phyloP scores from a whole-genome alignment of 2,113 vertebrate genomes.

The Phaethornis superciliosus region DNA sequence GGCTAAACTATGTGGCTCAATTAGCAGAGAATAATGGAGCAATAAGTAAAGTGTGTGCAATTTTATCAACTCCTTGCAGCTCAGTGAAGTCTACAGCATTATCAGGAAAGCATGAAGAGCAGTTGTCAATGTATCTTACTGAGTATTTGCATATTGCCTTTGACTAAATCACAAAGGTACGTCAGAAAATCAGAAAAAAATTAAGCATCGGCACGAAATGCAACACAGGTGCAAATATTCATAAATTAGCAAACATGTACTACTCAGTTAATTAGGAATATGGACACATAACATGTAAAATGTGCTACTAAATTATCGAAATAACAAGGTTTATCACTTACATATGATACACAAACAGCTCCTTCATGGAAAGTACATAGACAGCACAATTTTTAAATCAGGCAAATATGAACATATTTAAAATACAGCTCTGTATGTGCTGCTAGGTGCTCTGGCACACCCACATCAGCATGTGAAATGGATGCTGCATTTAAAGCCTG shows the following conservation, averaged over 20 bases:
- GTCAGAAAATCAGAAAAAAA: background rate
- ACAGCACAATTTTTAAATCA: background rate
- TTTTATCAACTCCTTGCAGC: slow-evolving; percentile 40
- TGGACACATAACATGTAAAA: slow-evolving; percentile 30
- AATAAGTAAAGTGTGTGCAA: slow-evolving; percentile 53
- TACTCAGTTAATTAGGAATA: slow-evolving; percentile 48
- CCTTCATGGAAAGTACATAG: background rate
- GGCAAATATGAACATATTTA: background rate
- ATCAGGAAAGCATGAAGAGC: slow-evolving; percentile 38
- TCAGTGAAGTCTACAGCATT: background rate
- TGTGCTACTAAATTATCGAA: slow-evolving; percentile 38
- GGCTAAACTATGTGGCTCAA: slow-evolving; percentile 48
- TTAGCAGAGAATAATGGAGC: slow-evolving; percentile 69
- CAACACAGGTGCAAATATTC: background rate
- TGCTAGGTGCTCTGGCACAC: too few relatives aligned
- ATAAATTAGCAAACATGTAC: slow-evolving; percentile 19
- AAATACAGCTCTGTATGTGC: background rate
- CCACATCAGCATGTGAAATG: background rate
- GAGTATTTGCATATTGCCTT: slow-evolving; percentile 9
- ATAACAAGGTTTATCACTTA: slow-evolving; percentile 14
- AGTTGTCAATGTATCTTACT: background rate
- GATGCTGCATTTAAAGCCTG: background rate
- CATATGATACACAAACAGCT: slow-evolving; percentile 1
- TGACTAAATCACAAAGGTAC: background rate
- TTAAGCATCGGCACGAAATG: background rate